phyloP scores from a whole-genome alignment of 2,888 invertebrate genomes.

The Standfussiana lucernea region DNA sequence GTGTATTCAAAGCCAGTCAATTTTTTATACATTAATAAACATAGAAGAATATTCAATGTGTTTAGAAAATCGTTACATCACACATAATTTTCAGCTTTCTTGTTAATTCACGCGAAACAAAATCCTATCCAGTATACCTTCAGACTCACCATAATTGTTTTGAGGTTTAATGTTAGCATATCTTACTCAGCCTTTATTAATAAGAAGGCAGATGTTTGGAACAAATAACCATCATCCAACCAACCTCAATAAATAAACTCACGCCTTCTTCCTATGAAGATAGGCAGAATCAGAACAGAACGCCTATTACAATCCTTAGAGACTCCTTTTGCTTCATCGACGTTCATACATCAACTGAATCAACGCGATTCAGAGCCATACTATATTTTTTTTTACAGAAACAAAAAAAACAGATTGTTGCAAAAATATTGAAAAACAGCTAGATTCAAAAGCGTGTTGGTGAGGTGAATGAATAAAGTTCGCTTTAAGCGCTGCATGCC shows the following conservation, averaged over 20 bases:
- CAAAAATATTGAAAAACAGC: slow-evolving; percentile 26
- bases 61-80: too few species aligned
- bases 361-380: too few species aligned
- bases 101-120: too few species aligned
- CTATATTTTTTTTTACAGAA: neutral
- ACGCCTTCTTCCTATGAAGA: neutral
- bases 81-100: too few species aligned
- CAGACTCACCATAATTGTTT: too few species aligned
- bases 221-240: neutral
- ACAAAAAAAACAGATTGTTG: neutral
- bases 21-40: too few species aligned
- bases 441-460: slow-evolving; percentile 43
- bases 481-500: slow-evolving; percentile 54
- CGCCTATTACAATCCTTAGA: neutral
- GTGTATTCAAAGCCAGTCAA: too few species aligned
- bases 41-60: too few species aligned
- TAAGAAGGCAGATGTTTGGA: neutral
- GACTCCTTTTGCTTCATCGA: neutral
- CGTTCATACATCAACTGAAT: too few species aligned
- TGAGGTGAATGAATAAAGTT: slow-evolving; percentile 58
- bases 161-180: too few species aligned
- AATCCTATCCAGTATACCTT: too few species aligned
- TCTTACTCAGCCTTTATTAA: too few species aligned
- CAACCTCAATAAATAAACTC: neutral
- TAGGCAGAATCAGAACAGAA: neutral